A percentile compares a stretch with the other conserved stretches of the same genome.
Evolutionary conservation across 2,888 invertebrate species (phyloP).

Genomic region (Merodon equestris): DNA sequence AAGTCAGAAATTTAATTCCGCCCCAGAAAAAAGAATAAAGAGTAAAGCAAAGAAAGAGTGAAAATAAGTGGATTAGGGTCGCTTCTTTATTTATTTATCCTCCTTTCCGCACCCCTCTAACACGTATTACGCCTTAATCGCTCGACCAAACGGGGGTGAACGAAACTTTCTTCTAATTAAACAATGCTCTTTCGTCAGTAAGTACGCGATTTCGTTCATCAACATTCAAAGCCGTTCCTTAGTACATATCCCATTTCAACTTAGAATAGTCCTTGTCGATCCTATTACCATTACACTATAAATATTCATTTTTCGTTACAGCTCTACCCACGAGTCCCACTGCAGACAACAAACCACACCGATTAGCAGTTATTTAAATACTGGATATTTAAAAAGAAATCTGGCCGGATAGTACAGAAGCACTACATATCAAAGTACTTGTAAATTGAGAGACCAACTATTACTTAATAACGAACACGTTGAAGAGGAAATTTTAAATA

Average conservation of each 20-base stretch:
- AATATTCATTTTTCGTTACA: conserved; percentile 78
- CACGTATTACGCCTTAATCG: conserved; percentile 31
- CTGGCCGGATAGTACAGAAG: conserved; percentile 77
- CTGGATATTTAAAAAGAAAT: conserved; percentile 77
- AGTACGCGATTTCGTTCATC: no score
- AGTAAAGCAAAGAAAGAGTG: conserved; percentile 9
- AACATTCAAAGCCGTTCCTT: no score
- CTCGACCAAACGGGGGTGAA: conserved; percentile 13
- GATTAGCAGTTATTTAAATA: conserved; percentile 79
- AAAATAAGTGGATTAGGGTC: conserved; percentile 31
- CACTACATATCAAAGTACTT: conserved; percentile 78
- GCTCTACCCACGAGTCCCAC: conserved; percentile 84
- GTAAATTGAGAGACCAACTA: conserved; percentile 72
- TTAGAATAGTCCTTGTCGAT: no score
- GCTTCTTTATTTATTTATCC: conserved; percentile 21
- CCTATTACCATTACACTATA: no score
- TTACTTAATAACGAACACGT: conserved; percentile 33
- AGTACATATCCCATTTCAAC: no score
- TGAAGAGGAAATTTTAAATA: conserved; percentile 1
- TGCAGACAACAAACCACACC: conserved; percentile 79
- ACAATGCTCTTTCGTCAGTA: no score
- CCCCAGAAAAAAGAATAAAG: neutral
- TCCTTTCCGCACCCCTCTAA: neutral
- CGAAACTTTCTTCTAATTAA: conserved; percentile 30
- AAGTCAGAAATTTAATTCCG: conserved; percentile 34